Evolutionary conservation across 1,140 invertebrate genomes (phyloP).

Genomic region (Pseudomyrmex pallidus): DNA sequence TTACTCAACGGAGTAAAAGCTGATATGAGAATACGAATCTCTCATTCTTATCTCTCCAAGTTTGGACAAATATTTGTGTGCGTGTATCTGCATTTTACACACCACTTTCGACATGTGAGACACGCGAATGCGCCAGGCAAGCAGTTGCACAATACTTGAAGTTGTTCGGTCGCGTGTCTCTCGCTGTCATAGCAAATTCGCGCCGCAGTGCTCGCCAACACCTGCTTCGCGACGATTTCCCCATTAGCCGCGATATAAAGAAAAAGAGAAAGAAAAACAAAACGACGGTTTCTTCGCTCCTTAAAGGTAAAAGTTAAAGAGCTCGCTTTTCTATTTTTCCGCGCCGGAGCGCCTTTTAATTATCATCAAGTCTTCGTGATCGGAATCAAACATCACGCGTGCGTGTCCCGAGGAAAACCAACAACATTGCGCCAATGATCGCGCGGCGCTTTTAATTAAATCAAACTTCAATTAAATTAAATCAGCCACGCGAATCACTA

Average conservation of each 20-base stretch:
- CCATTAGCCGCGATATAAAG: no score
- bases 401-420: constrained; percentile 6
- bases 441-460: not conserved
- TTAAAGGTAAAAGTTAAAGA: constrained; percentile 23
- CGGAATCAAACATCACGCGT: not conserved
- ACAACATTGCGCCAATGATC: constrained; percentile 5
- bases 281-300: constrained; percentile 48
- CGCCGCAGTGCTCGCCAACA: constrained; percentile 32
- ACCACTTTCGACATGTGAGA: no score
- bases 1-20: no score
- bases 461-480: not conserved
- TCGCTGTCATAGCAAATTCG: no score
- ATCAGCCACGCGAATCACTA: not conserved
- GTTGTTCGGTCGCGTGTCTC: no score
- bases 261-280: no score
- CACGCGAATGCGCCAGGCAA: no score
- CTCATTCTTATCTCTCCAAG: no score
- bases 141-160: no score
- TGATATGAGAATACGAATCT: no score
- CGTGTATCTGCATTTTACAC: no score
- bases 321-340: not conserved
- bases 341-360: constrained; percentile 43
- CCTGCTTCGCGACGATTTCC: not conserved
- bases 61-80: no score
- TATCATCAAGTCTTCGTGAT: constrained; percentile 7